Percentiles rank a stretch among this genome's conserved stretches.
Evolutionary conservation across 2,113 vertebrate genomes (phyloP).

Genomic region (Zeus faber): DNA sequence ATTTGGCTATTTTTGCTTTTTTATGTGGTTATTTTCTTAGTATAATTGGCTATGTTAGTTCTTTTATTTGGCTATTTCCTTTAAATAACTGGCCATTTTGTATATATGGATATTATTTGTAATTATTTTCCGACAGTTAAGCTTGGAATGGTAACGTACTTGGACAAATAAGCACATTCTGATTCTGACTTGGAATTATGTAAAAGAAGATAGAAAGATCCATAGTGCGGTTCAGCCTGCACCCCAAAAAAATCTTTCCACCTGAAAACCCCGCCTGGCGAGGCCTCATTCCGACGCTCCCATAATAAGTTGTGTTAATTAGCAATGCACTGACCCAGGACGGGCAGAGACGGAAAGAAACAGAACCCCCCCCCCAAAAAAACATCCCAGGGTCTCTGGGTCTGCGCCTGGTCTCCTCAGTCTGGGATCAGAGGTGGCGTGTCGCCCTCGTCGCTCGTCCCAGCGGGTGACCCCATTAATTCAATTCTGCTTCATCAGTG

Average conservation of each 20-base stretch:
- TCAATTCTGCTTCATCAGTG: conserved; percentile 69
- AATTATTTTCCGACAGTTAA: too few relatives aligned
- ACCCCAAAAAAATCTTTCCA: conserved; percentile 24
- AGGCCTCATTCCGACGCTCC: conserved; percentile 23
- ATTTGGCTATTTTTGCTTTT: too few relatives aligned
- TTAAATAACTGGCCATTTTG: too few relatives aligned
- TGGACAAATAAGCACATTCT: too few relatives aligned
- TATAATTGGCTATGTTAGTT: too few relatives aligned
- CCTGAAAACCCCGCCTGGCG: conserved; percentile 32
- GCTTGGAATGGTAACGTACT: too few relatives aligned
- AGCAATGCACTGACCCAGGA: conserved; percentile 43
- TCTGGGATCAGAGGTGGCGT: conserved; percentile 57
- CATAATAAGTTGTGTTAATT: conserved; percentile 49
- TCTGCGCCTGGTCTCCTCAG: conserved; percentile 50
- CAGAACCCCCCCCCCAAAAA: conserved; percentile 12
- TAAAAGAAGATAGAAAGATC: background rate
- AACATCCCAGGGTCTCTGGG: conserved; percentile 17
- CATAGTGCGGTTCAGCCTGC: background rate
- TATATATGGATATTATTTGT: too few relatives aligned
- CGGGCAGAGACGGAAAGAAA: background rate
- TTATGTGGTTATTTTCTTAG: too few relatives aligned
- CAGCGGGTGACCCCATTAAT: conserved; percentile 69
- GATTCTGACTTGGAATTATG: too few relatives aligned
- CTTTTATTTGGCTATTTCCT: too few relatives aligned
- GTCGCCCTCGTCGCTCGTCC: conserved; percentile 59